Conservation (phyloP, 2,113 vertebrate species). For the Mobula birostris region DNA sequence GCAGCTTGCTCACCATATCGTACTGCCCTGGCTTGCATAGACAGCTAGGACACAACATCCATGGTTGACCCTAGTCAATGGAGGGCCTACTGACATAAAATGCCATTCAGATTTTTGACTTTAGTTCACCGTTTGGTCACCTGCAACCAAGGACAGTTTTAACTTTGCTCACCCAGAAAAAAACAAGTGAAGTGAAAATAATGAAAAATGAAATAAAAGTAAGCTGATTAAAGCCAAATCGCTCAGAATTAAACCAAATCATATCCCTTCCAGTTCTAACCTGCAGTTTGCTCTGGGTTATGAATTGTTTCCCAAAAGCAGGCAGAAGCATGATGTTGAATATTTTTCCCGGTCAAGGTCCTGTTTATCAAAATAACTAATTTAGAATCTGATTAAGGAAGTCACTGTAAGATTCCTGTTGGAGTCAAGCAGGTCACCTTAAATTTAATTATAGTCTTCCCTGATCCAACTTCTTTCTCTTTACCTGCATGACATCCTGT, state of each 20-base stretch:
- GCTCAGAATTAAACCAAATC: neutral
- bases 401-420: neutral
- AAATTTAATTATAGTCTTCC: neutral
- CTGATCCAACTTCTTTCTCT: too few relatives aligned
- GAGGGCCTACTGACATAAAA: neutral
- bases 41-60: too few relatives aligned
- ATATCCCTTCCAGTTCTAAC: neutral
- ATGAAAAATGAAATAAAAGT: neutral
- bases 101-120: neutral
- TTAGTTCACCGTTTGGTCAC: neutral
- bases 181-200: neutral
- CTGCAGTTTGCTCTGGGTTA: neutral
- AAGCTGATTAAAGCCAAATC: neutral
- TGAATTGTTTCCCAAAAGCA: neutral
- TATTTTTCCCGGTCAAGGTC: neutral
- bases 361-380: neutral
- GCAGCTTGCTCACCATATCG: too few relatives aligned
- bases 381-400: neutral
- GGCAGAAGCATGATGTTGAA: neutral
- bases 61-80: too few relatives aligned
- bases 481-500: neutral
- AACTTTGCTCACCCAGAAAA: neutral
- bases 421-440: neutral
- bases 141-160: neutral
- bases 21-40: too few relatives aligned